Evolutionary conservation across 1,140 invertebrate species (phyloP).

Genomic region (Drosophila albomicans): DNA sequence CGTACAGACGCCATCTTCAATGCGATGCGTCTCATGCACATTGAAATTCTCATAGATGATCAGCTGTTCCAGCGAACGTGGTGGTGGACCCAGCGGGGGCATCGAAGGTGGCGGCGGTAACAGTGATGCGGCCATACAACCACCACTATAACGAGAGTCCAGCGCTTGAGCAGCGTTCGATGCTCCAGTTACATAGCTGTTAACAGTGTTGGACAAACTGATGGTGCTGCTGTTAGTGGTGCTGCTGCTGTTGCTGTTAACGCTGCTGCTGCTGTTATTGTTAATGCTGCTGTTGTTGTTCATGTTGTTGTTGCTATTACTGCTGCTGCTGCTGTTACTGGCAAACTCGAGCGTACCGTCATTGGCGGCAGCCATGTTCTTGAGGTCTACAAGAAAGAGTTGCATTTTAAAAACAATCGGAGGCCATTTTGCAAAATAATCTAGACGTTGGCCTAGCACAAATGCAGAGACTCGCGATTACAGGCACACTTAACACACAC

Average conservation of each 20-base stretch:
- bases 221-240: slow-evolving; percentile 37
- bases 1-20: slow-evolving; percentile 83
- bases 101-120: slow-evolving; percentile 46
- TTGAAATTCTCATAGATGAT: slow-evolving; percentile 84
- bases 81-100: slow-evolving; percentile 56
- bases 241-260: slow-evolving; percentile 36
- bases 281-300: slow-evolving; percentile 23
- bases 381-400: slow-evolving; percentile 76
- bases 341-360: slow-evolving; percentile 75
- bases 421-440: slow-evolving; percentile 3
- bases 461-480: slow-evolving; percentile 41
- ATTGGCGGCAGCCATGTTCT: slow-evolving; percentile 77
- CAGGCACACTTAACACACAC: slow-evolving; percentile 23
- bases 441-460: slow-evolving; percentile 39
- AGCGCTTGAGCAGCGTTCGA: slow-evolving; percentile 35
- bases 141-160: slow-evolving; percentile 60
- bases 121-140: slow-evolving; percentile 45
- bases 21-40: slow-evolving; percentile 81
- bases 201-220: slow-evolving; percentile 40
- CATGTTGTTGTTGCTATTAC: slow-evolving; percentile 44
- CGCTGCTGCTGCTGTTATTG: slow-evolving; percentile 37
- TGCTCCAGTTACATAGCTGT: slow-evolving; percentile 54
- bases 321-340: slow-evolving; percentile 58
- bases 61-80: slow-evolving; percentile 73
- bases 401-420: slow-evolving; percentile 29